Conservation (phyloP, 2,113 vertebrate genomes). For the Gobius niger region DNA sequence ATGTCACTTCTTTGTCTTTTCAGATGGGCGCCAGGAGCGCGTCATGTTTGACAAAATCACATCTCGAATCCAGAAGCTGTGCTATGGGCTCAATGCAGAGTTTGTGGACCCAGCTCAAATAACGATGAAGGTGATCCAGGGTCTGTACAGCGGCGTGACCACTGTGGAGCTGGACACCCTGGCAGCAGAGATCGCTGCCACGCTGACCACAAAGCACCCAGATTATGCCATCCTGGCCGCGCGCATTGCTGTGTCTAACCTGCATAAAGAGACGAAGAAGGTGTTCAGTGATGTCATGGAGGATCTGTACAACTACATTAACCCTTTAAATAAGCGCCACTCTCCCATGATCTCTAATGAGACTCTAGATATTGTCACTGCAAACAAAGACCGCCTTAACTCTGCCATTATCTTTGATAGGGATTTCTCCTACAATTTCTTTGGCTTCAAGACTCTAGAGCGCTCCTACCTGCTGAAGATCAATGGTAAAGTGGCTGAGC, state of each 20-base stretch:
- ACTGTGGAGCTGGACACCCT: conserved; percentile 94
- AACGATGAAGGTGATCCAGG: conserved; percentile 99
- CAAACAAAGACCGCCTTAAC: conserved; percentile 95
- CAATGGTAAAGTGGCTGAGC: conserved; percentile 92
- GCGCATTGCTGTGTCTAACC: conserved; percentile 92
- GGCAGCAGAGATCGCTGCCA: conserved; percentile 92
- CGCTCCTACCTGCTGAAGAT: conserved; percentile 96
- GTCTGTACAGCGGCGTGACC: conserved; percentile 93
- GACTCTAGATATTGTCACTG: conserved; percentile 86
- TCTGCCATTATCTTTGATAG: conserved; percentile 95
- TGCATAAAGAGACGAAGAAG: conserved; percentile 99
- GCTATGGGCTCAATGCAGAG: conserved; percentile 92
- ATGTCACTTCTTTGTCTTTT: not conserved
- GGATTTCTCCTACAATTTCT: conserved; percentile 98
- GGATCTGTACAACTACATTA: conserved; percentile 90
- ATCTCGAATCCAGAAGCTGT: conserved; percentile 96
- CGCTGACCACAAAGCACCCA: conserved; percentile 94
- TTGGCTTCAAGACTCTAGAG: conserved; percentile 97
- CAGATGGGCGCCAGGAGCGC: conserved; percentile 95
- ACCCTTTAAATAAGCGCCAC: conserved; percentile 85
- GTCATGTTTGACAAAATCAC: conserved; percentile 99
- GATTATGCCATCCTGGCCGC: conserved; percentile 96
- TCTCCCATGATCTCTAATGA: conserved; percentile 94
- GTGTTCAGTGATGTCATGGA: conserved; percentile 98
- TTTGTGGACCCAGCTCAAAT: conserved; percentile 97